phyloP scores from a whole-genome alignment of 2,113 vertebrate species.

The Passer montanus region DNA sequence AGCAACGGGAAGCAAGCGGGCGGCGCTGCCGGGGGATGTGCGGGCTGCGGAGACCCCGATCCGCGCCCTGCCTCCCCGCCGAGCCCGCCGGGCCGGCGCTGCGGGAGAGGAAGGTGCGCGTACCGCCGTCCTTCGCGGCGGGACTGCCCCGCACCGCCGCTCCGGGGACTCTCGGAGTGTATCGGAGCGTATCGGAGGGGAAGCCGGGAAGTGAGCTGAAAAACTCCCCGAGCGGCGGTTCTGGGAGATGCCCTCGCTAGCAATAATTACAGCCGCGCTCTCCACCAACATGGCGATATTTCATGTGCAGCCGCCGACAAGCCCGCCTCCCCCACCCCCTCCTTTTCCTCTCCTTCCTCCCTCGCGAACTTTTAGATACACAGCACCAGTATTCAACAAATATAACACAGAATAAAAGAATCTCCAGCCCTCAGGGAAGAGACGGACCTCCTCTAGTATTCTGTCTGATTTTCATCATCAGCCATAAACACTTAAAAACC shows the following conservation, averaged over 20 bases:
- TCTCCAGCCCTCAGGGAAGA: not conserved
- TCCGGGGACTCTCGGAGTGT: too few species aligned
- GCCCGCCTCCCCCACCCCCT: not conserved
- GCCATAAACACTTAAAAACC: not conserved
- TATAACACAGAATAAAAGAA: constrained; percentile 28
- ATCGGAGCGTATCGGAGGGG: not conserved
- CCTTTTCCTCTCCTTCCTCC: not conserved
- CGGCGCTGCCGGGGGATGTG: not conserved
- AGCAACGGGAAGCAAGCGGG: not conserved
- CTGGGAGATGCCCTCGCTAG: not conserved
- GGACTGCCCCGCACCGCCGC: not conserved
- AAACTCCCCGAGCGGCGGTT: not conserved
- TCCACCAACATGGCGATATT: constrained; percentile 74
- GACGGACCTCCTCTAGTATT: not conserved
- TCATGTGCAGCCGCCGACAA: not conserved
- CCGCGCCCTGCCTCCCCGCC: not conserved
- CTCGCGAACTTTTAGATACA: constrained; percentile 17
- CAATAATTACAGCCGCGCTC: not conserved
- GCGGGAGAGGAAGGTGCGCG: not conserved
- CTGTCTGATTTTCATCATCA: constrained; percentile 16
- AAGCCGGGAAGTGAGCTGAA: not conserved
- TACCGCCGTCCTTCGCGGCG: not conserved
- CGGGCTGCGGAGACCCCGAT: not conserved
- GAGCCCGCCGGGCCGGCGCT: not conserved
- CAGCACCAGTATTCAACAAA: not conserved